A percentile compares a stretch with the other conserved stretches of the same genome.
These are phyloP conservation scores for Suillia variegata DNA, from an alignment of 2,888 invertebrate genomes.

Conservation along the genomic window DNA sequence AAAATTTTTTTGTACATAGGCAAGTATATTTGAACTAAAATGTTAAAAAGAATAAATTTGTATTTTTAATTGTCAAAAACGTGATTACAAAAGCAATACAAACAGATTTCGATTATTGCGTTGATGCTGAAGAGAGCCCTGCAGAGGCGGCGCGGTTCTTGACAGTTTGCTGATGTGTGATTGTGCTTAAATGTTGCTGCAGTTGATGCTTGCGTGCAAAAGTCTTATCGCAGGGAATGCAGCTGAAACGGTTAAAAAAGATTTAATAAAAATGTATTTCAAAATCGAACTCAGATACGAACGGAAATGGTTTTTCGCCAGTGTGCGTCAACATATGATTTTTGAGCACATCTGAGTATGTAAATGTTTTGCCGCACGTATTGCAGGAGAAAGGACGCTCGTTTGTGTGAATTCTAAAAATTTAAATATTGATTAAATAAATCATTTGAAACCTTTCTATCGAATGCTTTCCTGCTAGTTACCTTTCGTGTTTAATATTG, in stretches of 20 bases:
- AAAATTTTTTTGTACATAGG: too few relatives aligned
- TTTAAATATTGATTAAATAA: not conserved
- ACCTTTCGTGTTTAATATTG: slow-evolving; percentile 61
- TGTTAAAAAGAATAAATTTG: too few relatives aligned
- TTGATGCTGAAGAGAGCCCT: too few relatives aligned
- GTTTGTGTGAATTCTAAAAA: slow-evolving; percentile 57
- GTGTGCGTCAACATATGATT: slow-evolving; percentile 61
- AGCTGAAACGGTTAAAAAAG: too few relatives aligned
- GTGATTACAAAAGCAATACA: too few relatives aligned
- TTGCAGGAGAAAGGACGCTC: slow-evolving; percentile 56
- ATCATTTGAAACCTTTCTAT: not conserved
- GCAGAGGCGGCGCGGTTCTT: slow-evolving; percentile 26
- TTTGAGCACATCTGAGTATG: slow-evolving; percentile 59
- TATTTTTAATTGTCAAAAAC: too few relatives aligned
- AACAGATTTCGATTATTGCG: too few relatives aligned
- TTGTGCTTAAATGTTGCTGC: slow-evolving; percentile 54
- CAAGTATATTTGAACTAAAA: too few relatives aligned
- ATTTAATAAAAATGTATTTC: too few relatives aligned
- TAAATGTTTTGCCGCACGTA: slow-evolving; percentile 59
- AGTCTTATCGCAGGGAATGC: slow-evolving; percentile 55
- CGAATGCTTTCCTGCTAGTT: not conserved
- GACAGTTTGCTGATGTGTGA: slow-evolving; percentile 56
- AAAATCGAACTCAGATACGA: too few relatives aligned
- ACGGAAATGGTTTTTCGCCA: slow-evolving; percentile 56
- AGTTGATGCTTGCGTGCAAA: slow-evolving; percentile 57